Evolutionary conservation across 2,888 invertebrate genomes (phyloP), one percentile per base, ranked within the genome.

Genomic region (Tiliacea aurago): DNA sequence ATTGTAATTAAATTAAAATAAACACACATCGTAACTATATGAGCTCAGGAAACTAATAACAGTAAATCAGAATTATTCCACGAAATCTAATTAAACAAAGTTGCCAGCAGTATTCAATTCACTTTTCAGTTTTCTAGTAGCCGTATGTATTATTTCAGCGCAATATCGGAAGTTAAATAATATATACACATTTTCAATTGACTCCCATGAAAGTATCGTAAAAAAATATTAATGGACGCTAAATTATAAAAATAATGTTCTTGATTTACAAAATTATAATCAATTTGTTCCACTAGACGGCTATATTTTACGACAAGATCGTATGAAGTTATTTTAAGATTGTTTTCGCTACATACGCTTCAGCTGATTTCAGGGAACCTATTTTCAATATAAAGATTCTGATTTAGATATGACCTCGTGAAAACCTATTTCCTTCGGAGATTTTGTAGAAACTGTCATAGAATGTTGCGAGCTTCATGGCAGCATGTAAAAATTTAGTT

Each of bases 381-480:
- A 45, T 75, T 70, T 64, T 70, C 67, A 53, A 83, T 72, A n/a
- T 75, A 58, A 67, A 81, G 72, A 80, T 79, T 70, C 33, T 76
- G 58, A 79, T 80, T 79, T 58, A 79, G 80, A 81, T 79, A 79
- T 58, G 45, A 55, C n/a, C 28, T 68, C 51, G 23, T 28, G 67
- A 15, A 23, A 45, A 70, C 56, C 28, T 59, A 56, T 58, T 41
- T 56, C 28, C 28, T 37, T 43, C 13, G 20, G 13, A 28, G 33
- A 43, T 68, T 67, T 47, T 51, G 68, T 68, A 20, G 47, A 28
- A 61, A 33, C 53, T n/a, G 68, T 41, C 9, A 61, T n/a, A 10
- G 15, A 11, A 41, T 15, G 59, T 49, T 11, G 41, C 43, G 56
- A 65, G 45, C 23, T 41, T 28, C 18, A 13, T n/a, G 23, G 10